Evolutionary conservation across 2,797 vertebrate genomes (phyloP), one percentile per base, ranked within the genome.

Genomic region (Hipposideros larvatus): DNA sequence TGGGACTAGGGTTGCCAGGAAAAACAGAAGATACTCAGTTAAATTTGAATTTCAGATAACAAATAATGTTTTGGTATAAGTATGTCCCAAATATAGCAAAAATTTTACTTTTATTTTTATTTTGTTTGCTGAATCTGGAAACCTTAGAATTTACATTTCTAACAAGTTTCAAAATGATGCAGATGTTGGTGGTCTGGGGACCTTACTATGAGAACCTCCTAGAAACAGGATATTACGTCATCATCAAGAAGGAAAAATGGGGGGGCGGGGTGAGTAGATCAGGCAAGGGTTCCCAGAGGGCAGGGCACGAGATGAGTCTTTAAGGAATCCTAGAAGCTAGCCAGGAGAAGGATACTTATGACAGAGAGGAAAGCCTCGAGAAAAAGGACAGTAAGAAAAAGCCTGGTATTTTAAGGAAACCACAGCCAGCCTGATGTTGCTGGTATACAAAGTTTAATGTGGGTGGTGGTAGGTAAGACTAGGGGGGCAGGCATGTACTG

Each of bases 41-140:
- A 78, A 86, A 83, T 85, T 7, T 77, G 14, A 80, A 82, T 85
- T 95, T 79, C 41, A 90, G 46, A 24, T 59, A 93, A n/a, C 4
- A 87, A 41, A 2, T 7, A 43, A 18, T 66, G 71, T 71, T 85
- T 61, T 57, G 66, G 68, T 31, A 13, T 55, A 93, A 75, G 22
- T 74, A 55, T 57, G 61, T 31, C 31, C 22, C 43, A 73, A 75
- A 82, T 82, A 74, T 15, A 71, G 46, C 21, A 94, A 53, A 77
- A 46, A 41, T 78, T 71, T 77, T 63, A 28, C 63, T 78, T 48
- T 89, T 66, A 57, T 78, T 48, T 48, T 89, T 66, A 57, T 59
- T 87, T 94, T 68, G 63, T 73, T 91, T 22, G 71, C 71, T 68
- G 71, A 79, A 85, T 51, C 73, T 96, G 63, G 41, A 48, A 91